Base-by-base conservation (phyloP, 2,797 vertebrate species). In the Leptatherina wallacei region DNA sequence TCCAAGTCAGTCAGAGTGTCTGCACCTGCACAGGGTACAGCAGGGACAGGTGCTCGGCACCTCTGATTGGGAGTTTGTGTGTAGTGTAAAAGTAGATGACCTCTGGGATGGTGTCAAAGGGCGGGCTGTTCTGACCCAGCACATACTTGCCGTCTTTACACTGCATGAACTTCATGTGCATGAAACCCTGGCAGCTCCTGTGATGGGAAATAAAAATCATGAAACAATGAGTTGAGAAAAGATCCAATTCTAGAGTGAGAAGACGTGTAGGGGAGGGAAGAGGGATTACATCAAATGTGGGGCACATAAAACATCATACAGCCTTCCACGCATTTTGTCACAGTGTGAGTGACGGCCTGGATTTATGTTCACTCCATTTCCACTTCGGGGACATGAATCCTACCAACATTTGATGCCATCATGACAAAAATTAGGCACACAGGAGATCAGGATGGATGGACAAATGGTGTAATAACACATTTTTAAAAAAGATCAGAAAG, bases 181-280 rank as follows among this genome's bases (percentile, higher is more conserved):
- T 96, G 77, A 97, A 98, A 24, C 97, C 96, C 30, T 97, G 96
- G 88, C 96, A 97, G 94, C 97, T 97, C 92, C 97, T 98, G 92
- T 1, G 60, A 47, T 61, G 16, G 13, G 3, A 7, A 69, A 36
- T 18, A 42, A 35, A 40, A 61, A 68, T 1, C 7, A 61, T 51
- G 52, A 62, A 65, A 16, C 5, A 49, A 36, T 4, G 16, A 22
- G 52, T 29, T 68, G 49, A 59, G 30, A 27, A 75, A 42, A 55
- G 14, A 71, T 29, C 3, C 32, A 12, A 51, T n/a, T n/a, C 8
- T 22, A 60, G 62, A 47, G 35, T 29, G 38, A 38, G 65, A 71
- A 44, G 35, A 32, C 29, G 32, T 27, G 35, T 3, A 7, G 33
- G 6, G 22, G 30, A 38, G 44, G 57, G 65, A 71, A 54, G 61